Conservation (phyloP, 2,888 invertebrate genomes). For the Busseola fusca region DNA sequence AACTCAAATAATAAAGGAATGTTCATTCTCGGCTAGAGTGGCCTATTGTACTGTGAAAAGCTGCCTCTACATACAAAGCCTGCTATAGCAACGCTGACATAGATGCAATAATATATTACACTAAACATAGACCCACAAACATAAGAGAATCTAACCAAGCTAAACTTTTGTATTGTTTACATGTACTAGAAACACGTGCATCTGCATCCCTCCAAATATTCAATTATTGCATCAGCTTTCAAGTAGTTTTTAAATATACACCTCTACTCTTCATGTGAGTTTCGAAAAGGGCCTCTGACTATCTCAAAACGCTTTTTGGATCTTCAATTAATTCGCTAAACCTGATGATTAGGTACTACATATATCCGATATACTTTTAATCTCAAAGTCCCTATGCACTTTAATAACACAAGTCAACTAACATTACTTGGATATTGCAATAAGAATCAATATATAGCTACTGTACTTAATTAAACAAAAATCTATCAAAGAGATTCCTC, state of each 20-base stretch:
- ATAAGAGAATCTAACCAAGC: background rate
- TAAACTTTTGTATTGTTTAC: background rate
- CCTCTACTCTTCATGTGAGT: background rate
- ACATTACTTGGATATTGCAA: constrained; percentile 14
- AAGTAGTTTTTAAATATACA: background rate
- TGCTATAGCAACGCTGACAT: constrained; percentile 39
- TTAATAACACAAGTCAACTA: background rate
- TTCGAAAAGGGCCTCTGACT: background rate
- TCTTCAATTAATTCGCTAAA: background rate
- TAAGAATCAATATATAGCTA: constrained; percentile 18
- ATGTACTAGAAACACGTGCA: background rate
- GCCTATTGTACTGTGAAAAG: constrained; percentile 76
- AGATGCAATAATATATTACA: constrained; percentile 31
- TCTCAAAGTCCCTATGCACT: background rate
- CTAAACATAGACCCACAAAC: constrained; percentile 22
- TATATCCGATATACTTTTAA: background rate
- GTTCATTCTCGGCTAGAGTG: constrained; percentile 68
- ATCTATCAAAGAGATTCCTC: constrained; percentile 37
- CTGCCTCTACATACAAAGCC: constrained; percentile 58
- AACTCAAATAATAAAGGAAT: constrained; percentile 55
- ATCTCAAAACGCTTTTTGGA: background rate
- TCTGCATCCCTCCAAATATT: background rate
- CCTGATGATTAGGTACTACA: background rate
- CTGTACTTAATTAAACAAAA: constrained; percentile 25
- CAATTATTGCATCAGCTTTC: background rate